Evolutionary conservation across 2,888 invertebrate species (phyloP), one percentile per base, ranked within the genome.

Genomic region (Phengaris alcon): DNA sequence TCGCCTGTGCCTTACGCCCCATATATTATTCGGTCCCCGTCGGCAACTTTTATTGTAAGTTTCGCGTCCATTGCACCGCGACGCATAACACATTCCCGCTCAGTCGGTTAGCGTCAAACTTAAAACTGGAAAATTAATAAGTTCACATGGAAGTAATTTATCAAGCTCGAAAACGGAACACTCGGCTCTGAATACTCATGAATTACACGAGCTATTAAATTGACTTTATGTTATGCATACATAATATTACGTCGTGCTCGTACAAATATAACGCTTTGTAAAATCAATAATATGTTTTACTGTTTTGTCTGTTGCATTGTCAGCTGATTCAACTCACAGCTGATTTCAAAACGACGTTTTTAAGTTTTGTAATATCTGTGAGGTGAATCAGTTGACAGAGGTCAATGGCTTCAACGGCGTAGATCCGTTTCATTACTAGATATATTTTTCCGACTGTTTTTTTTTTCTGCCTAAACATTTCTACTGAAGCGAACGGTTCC

Each of bases 1-100:
- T 13, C 75, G 74, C 75, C 75, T 74, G 3, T 82, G 15, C 8
- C 80, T 85, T 82, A 78, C 9, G 82, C 84, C 76, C 64, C 22
- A 69, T 52, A 59, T 74, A 76, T 75, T 75, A 76, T 74, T 77
- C 77, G 79, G 77, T 77, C 79, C 79, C 79, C 78, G 78, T 82
- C 82, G 81, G 86, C 85, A 89, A 90, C 87, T 90, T 90, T 90
- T 90, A 90, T 89, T 88, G 90, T 88, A 86, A 87, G 83, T 85
- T 80, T 82, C 82, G 76, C 89, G 89, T 89, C 87, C 87, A 87
- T 87, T 86, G 85, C 84, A 82, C 84, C 81, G 80, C 82, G 83
- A 86, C 86, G 84, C 85, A 84, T 81, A 79, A 80, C 77, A 77
- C 75, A 77, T 77, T 76, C 77, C 72, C 75, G 75, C 51, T 76